These are phyloP conservation scores for Blomia tropicalis DNA, from an alignment of 2,888 invertebrate genomes.

Conservation along the genomic window DNA sequence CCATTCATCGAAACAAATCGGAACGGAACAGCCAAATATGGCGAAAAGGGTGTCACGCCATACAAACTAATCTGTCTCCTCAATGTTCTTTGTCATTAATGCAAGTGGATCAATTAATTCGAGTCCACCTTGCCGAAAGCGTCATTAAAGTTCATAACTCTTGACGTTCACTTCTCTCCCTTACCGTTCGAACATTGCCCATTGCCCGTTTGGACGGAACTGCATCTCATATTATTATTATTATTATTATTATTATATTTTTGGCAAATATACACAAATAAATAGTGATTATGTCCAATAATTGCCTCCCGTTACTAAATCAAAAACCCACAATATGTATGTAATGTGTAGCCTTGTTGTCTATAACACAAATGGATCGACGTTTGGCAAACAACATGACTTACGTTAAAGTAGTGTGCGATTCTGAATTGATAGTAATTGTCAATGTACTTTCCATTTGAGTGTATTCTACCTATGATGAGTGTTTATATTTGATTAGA, in stretches of 20 bases:
- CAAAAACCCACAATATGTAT: too few relatives aligned
- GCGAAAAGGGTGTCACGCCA: constrained; percentile 3
- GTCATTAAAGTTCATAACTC: neutral
- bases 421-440: too few relatives aligned
- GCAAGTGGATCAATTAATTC: constrained; percentile 15
- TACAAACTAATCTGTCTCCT: neutral
- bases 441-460: too few relatives aligned
- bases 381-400: too few relatives aligned
- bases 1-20: constrained; percentile 7
- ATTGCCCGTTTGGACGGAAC: constrained; percentile 1
- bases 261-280: neutral
- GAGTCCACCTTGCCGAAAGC: neutral
- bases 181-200: too few relatives aligned
- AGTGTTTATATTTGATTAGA: too few relatives aligned
- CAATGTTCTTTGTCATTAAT: constrained; percentile 10
- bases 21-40: constrained; percentile 13
- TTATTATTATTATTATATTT: neutral
- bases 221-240: neutral
- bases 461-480: too few relatives aligned
- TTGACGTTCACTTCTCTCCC: neutral
- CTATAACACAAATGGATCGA: too few relatives aligned
- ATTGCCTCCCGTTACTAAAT: neutral
- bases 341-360: too few relatives aligned
- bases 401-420: too few relatives aligned
- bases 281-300: neutral